Evolutionary conservation across 92 coral and sea anemone genomes (phyloP), one percentile per base, ranked within the genome.

Genomic region (Desmophyllum pertusum): DNA sequence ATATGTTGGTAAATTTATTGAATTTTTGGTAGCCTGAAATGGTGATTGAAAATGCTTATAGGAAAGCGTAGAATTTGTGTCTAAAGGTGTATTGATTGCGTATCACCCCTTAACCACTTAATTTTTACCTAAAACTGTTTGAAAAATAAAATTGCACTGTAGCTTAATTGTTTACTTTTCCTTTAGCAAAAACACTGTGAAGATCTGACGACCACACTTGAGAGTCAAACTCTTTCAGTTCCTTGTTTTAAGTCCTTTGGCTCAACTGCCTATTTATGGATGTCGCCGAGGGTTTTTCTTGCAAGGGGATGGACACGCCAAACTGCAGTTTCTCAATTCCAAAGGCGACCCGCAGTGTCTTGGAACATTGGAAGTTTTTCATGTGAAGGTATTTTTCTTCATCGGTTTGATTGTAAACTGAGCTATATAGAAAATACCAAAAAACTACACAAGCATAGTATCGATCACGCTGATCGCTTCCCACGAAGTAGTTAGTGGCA

Each of bases 191-290:
- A 85, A 37, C 23, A 69, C 0, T 85, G 92, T 37, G 43, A 64
- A 40, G 10, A 18, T 25, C 41, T 89, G 61, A 78, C 72, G 6
- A 63, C 87, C 43, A 45, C 52, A 3, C 36, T 15, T 18, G 29
- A 40, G 37, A 81, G 67, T 29, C 52, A 73, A 25, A 55, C 71
- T 31, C 27, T 89, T 0, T 73, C 83, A 33, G 70, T 76, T 33
- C 89, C 86, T 19, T 89, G 87, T 21, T 83, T 69, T 65, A 39
- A 73, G 42, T 43, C 92, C 25, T 81, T 71, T 33, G 92, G 92
- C 2, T 85, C 84, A 53, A 73, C 69, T 13, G 85, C 89, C 33
- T 18, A 59, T 57, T 85, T 89, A n/a, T 50, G 88, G 68, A 73
- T 89, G 92, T 43, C 46, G 59, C 29, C 52, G 51, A 0, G 89